phyloP scores from a whole-genome alignment of 2,113 vertebrate genomes.

The Delphinus delphis region DNA sequence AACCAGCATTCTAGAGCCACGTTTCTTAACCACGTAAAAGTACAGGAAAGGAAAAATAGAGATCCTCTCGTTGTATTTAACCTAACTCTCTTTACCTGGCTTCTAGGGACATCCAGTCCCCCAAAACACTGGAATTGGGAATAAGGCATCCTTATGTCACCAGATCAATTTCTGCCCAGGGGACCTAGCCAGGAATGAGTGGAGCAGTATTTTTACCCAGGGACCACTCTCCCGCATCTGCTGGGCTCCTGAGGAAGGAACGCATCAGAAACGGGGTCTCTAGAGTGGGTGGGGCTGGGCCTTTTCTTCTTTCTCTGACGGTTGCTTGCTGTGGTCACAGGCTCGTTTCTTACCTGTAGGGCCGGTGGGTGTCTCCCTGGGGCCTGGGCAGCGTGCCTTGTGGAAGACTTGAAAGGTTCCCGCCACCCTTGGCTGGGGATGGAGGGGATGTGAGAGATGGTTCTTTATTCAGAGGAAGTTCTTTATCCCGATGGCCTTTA shows the following conservation, averaged over 20 bases:
- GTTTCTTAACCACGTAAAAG: background rate
- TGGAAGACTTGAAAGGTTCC: background rate
- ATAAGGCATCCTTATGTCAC: background rate
- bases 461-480: background rate
- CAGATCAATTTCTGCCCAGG: background rate
- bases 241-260: background rate
- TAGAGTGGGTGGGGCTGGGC: background rate
- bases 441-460: rapidly evolving
- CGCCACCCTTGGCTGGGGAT: background rate
- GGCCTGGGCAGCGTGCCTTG: background rate
- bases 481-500: background rate
- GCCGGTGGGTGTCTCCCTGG: background rate
- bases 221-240: background rate
- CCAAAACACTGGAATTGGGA: background rate
- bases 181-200: background rate
- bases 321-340: background rate
- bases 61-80: background rate
- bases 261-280: background rate
- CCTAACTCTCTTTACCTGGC: background rate
- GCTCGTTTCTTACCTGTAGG: background rate
- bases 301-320: background rate
- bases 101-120: background rate
- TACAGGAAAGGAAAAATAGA: background rate
- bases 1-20: background rate
- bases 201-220: background rate